These are phyloP conservation scores for Nemotelus nigrinus DNA, from an alignment of 2,888 invertebrate species.

Conservation along the genomic window DNA sequence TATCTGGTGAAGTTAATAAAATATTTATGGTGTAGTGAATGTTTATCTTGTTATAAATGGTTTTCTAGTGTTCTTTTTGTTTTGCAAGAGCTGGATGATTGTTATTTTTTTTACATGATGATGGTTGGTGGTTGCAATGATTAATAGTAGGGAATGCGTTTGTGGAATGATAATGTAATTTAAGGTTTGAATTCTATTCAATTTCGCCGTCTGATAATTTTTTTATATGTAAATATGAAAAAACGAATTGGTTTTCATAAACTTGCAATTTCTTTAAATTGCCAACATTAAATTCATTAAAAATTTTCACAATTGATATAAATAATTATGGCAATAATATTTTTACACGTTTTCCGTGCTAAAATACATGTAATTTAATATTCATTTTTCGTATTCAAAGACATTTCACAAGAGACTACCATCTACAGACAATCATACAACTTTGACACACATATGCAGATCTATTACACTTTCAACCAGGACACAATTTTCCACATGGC, in stretches of 20 bases:
- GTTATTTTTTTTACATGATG: background rate
- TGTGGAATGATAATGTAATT: constrained; percentile 9
- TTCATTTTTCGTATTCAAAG: no score
- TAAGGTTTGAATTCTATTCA: background rate
- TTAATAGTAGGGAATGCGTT: constrained; percentile 25
- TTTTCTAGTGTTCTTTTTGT: constrained; percentile 26
- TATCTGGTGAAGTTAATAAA: constrained; percentile 40
- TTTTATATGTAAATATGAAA: background rate
- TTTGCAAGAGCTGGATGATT: constrained; percentile 9
- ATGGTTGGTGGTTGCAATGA: background rate
- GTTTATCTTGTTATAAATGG: constrained; percentile 43
- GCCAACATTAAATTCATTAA: no score
- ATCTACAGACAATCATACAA: no score
- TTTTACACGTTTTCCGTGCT: no score
- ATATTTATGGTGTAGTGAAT: constrained; percentile 41
- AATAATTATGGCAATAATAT: no score
- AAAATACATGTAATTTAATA: no score
- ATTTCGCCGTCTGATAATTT: background rate
- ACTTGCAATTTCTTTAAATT: no score
- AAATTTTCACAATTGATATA: no score
- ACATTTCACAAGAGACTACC: no score
- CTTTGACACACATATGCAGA: no score
- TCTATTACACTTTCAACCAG: no score
- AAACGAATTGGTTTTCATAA: background rate
- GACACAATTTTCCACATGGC: no score